Conservation (phyloP, 23 tunicate species). For the Trididemnum nubilum region DNA sequence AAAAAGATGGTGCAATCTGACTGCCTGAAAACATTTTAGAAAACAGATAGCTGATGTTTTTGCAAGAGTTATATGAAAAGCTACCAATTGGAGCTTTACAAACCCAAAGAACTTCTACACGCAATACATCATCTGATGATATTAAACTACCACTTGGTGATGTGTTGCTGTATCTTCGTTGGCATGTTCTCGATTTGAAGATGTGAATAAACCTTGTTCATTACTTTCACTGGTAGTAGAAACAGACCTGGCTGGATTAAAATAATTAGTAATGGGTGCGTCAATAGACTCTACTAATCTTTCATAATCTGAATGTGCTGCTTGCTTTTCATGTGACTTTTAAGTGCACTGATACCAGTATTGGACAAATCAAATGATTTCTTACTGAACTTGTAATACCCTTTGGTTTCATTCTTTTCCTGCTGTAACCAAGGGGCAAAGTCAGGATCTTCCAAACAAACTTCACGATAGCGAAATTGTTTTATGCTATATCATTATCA, state of each 20-base stretch:
- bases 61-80: background rate
- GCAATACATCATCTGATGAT: constrained; percentile 12
- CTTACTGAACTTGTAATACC: constrained; percentile 3
- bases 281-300: background rate
- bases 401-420: constrained; percentile 12
- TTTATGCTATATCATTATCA: no score
- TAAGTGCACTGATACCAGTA: background rate
- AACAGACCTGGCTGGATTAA: background rate
- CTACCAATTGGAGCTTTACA: background rate
- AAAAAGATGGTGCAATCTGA: constrained; percentile 25
- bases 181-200: background rate
- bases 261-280: background rate
- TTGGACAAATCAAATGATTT: constrained; percentile 1
- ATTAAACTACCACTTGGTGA: background rate
- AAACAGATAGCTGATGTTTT: constrained; percentile 2
- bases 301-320: constrained; percentile 8
- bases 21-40: constrained; percentile 21
- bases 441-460: background rate
- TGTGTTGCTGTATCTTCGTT: background rate
- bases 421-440: constrained; percentile 5
- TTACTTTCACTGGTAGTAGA: background rate
- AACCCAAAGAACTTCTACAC: constrained; percentile 23
- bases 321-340: constrained; percentile 27
- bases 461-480: background rate
- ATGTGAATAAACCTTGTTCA: background rate